These are phyloP conservation scores for Neoitamus cyanurus DNA, from an alignment of 2,888 invertebrate species.

Conservation along the genomic window DNA sequence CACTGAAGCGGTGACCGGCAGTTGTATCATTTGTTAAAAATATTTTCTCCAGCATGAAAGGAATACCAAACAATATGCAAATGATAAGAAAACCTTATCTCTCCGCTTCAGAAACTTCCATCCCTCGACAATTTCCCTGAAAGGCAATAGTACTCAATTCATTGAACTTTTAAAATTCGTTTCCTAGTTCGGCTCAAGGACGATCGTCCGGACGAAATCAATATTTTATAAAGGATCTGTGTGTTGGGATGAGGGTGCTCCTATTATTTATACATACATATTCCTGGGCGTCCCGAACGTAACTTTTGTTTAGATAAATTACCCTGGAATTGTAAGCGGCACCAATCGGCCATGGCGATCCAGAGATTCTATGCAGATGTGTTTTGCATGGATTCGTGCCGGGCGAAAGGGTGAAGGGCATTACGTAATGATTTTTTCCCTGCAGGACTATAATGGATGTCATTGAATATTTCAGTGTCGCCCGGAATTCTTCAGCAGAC, in stretches of 20 bases:
- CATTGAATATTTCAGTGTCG: neutral
- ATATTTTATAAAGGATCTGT: constrained; percentile 6
- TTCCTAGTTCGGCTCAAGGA: neutral
- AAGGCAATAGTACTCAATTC: constrained; percentile 8
- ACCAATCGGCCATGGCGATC: neutral
- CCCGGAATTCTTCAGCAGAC: neutral
- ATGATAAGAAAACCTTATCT: constrained; percentile 16
- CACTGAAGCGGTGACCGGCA: neutral
- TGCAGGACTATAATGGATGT: neutral
- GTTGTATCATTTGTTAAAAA: neutral
- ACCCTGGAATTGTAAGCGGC: neutral
- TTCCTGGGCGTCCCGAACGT: neutral
- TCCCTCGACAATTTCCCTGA: neutral
- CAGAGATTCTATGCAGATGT: neutral
- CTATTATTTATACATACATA: neutral
- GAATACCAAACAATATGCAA: constrained; percentile 12
- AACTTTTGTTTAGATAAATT: constrained; percentile 1
- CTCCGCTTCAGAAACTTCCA: constrained; percentile 3
- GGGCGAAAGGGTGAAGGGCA: neutral
- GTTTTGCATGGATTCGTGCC: neutral
- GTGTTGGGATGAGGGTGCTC: neutral
- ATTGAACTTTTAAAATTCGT: constrained; percentile 16
- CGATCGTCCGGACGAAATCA: neutral
- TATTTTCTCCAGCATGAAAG: neutral
- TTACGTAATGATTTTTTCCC: neutral